phyloP scores from a whole-genome alignment of 2,888 invertebrate genomes.

The Caenorhabditis sp. region DNA sequence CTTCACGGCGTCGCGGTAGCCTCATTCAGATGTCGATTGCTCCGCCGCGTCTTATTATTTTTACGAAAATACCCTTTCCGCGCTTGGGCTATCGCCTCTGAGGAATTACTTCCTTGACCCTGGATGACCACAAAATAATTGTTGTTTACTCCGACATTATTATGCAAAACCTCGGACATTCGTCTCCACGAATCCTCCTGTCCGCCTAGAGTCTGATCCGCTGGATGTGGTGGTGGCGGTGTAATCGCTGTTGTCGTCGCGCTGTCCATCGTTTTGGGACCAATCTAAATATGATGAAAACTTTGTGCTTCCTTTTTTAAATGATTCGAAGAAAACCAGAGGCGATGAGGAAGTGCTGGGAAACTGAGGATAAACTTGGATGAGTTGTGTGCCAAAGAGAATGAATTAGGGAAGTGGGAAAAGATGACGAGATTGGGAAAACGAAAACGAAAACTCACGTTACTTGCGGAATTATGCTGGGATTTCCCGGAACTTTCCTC shows the following conservation, averaged over 20 bases:
- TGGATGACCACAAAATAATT: slow-evolving; percentile 61
- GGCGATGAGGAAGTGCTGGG: slow-evolving; percentile 36
- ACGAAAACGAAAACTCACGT: slow-evolving; percentile 40
- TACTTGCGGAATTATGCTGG: slow-evolving; percentile 36
- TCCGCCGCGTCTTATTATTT: slow-evolving; percentile 62
- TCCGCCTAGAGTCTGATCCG: slow-evolving; percentile 42
- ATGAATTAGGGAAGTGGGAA: slow-evolving; percentile 28
- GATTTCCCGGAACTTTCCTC: slow-evolving; percentile 63
- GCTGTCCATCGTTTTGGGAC: slow-evolving; percentile 43
- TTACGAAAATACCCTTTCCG: slow-evolving; percentile 66
- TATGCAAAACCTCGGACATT: slow-evolving; percentile 63
- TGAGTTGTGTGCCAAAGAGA: neutral
- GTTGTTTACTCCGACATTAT: slow-evolving; percentile 53
- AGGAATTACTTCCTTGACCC: slow-evolving; percentile 65
- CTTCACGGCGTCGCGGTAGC: slow-evolving; percentile 24
- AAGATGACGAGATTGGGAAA: slow-evolving; percentile 8
- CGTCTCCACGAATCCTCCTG: slow-evolving; percentile 46
- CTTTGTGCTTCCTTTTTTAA: slow-evolving; percentile 10
- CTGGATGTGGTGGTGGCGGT: neutral
- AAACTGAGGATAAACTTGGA: slow-evolving; percentile 27
- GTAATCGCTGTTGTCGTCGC: slow-evolving; percentile 7
- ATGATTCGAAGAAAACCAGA: slow-evolving; percentile 24
- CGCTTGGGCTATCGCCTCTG: slow-evolving; percentile 45
- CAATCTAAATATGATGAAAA: slow-evolving; percentile 48
- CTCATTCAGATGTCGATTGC: slow-evolving; percentile 58